Conservation (phyloP, 2,113 vertebrate species). For the Tupaia chinensis region DNA sequence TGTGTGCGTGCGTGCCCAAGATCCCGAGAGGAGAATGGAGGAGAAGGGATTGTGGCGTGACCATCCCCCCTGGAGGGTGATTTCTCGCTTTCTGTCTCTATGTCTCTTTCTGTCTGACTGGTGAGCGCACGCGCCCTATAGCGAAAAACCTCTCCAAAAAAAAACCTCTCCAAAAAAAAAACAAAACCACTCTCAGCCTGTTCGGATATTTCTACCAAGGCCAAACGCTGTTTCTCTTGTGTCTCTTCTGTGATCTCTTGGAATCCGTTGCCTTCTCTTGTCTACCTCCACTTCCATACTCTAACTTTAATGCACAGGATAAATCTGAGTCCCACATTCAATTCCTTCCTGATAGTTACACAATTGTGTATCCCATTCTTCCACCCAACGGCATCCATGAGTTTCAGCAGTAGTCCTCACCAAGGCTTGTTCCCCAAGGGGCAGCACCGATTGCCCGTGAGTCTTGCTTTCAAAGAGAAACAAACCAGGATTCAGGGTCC, state of each 20-base stretch:
- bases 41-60: no score
- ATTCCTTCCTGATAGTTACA: background rate
- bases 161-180: no score
- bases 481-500: background rate
- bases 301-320: background rate
- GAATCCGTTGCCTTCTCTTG: background rate
- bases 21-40: no score
- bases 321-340: background rate
- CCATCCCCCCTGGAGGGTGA: no score
- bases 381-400: background rate
- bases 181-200: no score
- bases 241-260: background rate
- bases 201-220: slow-evolving; percentile 7
- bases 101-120: no score
- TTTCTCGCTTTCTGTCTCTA: no score
- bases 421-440: background rate
- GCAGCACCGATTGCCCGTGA: background rate
- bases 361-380: background rate
- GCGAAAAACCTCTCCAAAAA: no score
- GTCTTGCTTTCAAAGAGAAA: background rate
- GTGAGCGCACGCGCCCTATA: no score
- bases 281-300: background rate
- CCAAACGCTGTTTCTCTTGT: background rate
- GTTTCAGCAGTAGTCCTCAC: background rate
- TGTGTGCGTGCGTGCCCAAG: no score